phyloP scores from a whole-genome alignment of 1,140 invertebrate genomes.

The Hypsibius dujardini region DNA sequence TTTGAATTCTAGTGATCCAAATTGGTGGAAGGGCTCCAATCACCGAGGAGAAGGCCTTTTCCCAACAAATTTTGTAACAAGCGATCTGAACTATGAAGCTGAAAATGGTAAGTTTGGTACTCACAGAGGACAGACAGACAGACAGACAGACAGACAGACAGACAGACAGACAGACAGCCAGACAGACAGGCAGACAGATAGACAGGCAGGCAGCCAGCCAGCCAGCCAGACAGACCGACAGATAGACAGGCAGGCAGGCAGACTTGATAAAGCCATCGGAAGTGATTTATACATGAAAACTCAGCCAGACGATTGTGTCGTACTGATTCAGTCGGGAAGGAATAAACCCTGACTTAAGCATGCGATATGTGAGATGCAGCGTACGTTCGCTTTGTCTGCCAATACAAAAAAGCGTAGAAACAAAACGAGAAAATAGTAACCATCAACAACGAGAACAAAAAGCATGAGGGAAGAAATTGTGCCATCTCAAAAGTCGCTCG shows the following conservation, averaged over 20 bases:
- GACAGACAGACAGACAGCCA: too few species aligned
- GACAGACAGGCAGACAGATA: too few species aligned
- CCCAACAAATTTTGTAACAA: conserved; percentile 90
- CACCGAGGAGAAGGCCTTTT: conserved; percentile 83
- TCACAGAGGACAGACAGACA: conserved; percentile 8
- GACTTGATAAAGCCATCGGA: conserved; percentile 48
- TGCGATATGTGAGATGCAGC: too few species aligned
- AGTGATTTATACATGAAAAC: conserved; percentile 67
- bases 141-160: conserved; percentile 39
- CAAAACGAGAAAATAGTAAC: too few species aligned
- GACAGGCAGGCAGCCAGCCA: conserved; percentile 29
- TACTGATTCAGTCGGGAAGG: too few species aligned
- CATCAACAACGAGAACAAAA: too few species aligned
- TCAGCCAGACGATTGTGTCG: too few species aligned
- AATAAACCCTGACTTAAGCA: too few species aligned
- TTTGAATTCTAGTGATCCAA: conserved; percentile 58
- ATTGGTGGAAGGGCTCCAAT: conserved; percentile 97
- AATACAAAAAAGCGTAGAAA: too few species aligned
- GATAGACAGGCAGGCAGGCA: conserved; percentile 47
- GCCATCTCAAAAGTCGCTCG: conserved; percentile 69
- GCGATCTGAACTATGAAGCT: conserved; percentile 61
- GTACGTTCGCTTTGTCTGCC: too few species aligned
- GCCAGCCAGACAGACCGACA: conserved; percentile 46
- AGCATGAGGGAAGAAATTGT: too few species aligned
- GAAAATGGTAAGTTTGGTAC: conserved; percentile 37